phyloP scores from a whole-genome alignment of 2,888 invertebrate species.

The Scaptomyza caliginosa region DNA sequence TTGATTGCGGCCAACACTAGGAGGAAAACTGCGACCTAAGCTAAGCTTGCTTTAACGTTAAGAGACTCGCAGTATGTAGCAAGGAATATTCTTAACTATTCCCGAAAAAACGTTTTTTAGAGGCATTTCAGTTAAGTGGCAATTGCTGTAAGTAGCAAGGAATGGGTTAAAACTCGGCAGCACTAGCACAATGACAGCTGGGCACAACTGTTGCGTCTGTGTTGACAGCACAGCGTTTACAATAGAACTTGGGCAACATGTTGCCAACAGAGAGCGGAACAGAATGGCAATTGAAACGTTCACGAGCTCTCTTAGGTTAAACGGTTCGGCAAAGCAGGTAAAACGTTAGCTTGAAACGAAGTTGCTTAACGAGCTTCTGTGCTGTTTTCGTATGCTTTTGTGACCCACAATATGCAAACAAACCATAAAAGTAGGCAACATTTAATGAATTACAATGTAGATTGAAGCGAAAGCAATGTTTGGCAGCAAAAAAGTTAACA shows the following conservation, averaged over 20 bases:
- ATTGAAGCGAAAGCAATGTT: no score
- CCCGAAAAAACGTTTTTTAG: constrained; percentile 11
- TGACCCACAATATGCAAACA: constrained; percentile 23
- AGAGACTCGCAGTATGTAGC: neutral
- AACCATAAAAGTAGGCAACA: constrained; percentile 20
- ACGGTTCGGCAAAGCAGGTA: constrained; percentile 4
- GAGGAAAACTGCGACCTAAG: constrained; percentile 7
- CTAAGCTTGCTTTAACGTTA: neutral
- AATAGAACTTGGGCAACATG: constrained; percentile 50
- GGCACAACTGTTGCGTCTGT: constrained; percentile 63
- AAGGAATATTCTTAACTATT: neutral
- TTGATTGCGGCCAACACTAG: constrained; percentile 54
- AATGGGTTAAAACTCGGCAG: constrained; percentile 3
- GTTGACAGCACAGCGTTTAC: constrained; percentile 10
- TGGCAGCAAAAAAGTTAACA: no score
- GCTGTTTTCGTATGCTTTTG: constrained; percentile 3
- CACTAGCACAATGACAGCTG: constrained; percentile 34
- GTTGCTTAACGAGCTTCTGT: neutral
- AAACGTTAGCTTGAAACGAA: neutral
- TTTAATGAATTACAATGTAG: no score
- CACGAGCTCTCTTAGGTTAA: constrained; percentile 22
- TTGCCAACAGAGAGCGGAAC: constrained; percentile 67
- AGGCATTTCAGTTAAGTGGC: constrained; percentile 51
- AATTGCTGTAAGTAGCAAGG: constrained; percentile 48
- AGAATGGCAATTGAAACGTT: constrained; percentile 51